These are phyloP conservation scores for Drosophila mayaguana DNA, from an alignment of 2,888 invertebrate species.

Conservation along the genomic window DNA sequence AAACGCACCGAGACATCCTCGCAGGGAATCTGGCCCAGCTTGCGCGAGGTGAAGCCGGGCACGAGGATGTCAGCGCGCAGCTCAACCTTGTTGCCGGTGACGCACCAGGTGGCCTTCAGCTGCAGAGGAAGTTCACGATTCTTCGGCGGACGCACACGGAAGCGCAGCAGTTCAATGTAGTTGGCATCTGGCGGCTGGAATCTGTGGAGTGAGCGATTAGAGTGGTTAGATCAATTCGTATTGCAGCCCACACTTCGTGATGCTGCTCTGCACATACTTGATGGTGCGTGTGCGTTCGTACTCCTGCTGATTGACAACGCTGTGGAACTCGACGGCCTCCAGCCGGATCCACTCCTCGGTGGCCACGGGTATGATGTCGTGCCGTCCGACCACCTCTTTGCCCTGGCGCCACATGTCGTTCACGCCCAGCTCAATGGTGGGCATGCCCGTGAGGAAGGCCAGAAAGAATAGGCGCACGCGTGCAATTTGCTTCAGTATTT, in stretches of 20 bases:
- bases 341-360: slow-evolving; percentile 99
- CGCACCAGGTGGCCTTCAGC: slow-evolving; percentile 94
- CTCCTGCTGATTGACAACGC: slow-evolving; percentile 95
- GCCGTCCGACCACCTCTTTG: slow-evolving; percentile 99
- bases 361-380: slow-evolving; percentile 99
- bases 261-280: slow-evolving; percentile 87
- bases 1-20: slow-evolving; percentile 98
- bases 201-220: slow-evolving; percentile 85
- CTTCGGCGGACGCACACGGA: slow-evolving; percentile 96
- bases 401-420: slow-evolving; percentile 99
- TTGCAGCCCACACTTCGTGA: too few relatives aligned
- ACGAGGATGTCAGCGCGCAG: slow-evolving; percentile 97
- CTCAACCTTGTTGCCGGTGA: slow-evolving; percentile 96
- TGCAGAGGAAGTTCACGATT: slow-evolving; percentile 98
- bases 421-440: slow-evolving; percentile 97
- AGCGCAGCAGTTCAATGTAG: slow-evolving; percentile 98
- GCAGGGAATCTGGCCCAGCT: slow-evolving; percentile 97
- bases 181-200: slow-evolving; percentile 99
- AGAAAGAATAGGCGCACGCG: slow-evolving; percentile 97
- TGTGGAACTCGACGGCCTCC: slow-evolving; percentile 97
- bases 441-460: slow-evolving; percentile 98
- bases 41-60: slow-evolving; percentile 98
- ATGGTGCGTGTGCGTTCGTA: slow-evolving; percentile 94
- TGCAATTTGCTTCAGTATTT: slow-evolving; percentile 95
- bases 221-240: too few relatives aligned